Evolutionary conservation across 2,113 vertebrate species (phyloP).

Genomic region (Talpa occidentalis): DNA sequence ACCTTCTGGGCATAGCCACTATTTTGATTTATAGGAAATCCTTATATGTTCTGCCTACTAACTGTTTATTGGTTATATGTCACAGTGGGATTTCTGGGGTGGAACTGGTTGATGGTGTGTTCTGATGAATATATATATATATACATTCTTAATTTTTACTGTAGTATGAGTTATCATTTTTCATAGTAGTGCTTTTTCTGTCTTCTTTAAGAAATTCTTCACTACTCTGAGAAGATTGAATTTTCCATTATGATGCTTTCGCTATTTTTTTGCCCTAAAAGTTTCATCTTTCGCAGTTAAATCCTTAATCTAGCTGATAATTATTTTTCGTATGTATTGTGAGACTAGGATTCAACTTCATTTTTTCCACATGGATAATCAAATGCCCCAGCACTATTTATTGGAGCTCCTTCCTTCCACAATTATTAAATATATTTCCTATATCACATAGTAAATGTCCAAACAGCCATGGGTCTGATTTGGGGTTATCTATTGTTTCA

Average conservation of each 20-base stretch:
- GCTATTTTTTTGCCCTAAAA: not conserved
- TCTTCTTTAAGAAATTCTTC: not conserved
- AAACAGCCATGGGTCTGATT: not conserved
- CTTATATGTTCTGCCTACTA: not conserved
- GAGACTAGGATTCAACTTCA: not conserved
- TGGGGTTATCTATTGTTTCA: not conserved
- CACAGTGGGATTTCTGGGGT: not conserved
- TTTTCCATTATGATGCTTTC: not conserved
- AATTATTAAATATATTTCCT: not conserved
- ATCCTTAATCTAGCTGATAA: slow-evolving; percentile 4
- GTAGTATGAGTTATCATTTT: too few relatives aligned
- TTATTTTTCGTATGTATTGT: slow-evolving; percentile 19
- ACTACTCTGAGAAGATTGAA: not conserved
- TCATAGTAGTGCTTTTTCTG: not conserved
- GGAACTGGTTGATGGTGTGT: not conserved
- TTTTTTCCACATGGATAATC: not conserved
- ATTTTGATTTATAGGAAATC: not conserved
- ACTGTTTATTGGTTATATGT: not conserved
- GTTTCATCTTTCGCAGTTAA: slow-evolving; percentile 23
- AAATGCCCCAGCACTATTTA: not conserved
- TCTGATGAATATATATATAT: not conserved
- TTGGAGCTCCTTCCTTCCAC: not conserved
- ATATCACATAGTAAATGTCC: not conserved
- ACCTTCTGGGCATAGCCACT: not conserved
- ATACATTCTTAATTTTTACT: too few relatives aligned